phyloP scores from a whole-genome alignment of 2,888 invertebrate species.

The Nyleta sp. region DNA sequence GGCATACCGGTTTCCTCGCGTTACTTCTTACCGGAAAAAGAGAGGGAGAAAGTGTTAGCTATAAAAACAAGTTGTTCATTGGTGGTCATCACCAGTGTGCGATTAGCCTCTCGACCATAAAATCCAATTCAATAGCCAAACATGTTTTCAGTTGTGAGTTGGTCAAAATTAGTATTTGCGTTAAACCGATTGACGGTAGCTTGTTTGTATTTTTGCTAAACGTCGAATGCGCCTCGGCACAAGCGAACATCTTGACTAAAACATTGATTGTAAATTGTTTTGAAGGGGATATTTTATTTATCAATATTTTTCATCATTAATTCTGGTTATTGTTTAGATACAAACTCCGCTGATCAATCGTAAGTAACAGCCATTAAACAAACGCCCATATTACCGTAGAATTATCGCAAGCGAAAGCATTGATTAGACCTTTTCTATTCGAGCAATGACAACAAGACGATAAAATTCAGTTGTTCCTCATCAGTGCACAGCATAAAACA shows the following conservation, averaged over 20 bases:
- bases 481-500: constrained; percentile 34
- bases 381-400: not conserved
- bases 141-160: constrained; percentile 75
- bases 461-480: constrained; percentile 35
- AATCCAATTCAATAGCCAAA: constrained; percentile 47
- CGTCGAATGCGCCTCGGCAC: not conserved
- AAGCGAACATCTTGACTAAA: constrained; percentile 9
- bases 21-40: constrained; percentile 41
- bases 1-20: constrained; percentile 66
- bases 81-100: constrained; percentile 72
- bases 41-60: constrained; percentile 77
- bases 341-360: constrained; percentile 42
- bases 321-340: constrained; percentile 51
- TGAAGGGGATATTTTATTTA: constrained; percentile 59
- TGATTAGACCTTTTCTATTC: constrained; percentile 21
- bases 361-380: constrained; percentile 42
- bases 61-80: constrained; percentile 77
- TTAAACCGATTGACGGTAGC: no score
- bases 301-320: constrained; percentile 54
- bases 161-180: constrained; percentile 1
- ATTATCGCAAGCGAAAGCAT: not conserved
- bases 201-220: no score
- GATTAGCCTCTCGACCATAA: constrained; percentile 69
- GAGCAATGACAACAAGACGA: constrained; percentile 18
- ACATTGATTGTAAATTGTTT: constrained; percentile 42